phyloP scores from a whole-genome alignment of 2,113 vertebrate species.

The Macrotus californicus region DNA sequence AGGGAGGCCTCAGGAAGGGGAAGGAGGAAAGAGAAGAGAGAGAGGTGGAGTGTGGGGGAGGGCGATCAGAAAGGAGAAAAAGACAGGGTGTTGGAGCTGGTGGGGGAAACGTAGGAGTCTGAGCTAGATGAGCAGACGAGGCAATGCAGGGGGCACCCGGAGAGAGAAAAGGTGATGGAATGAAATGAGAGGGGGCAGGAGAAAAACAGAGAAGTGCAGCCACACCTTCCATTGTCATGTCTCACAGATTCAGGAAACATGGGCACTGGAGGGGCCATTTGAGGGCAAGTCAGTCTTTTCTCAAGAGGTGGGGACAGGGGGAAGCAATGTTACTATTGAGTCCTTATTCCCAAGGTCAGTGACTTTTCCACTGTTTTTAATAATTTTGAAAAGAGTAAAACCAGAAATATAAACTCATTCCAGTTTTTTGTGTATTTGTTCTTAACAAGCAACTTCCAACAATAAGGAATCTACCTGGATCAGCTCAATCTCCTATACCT shows the following conservation, averaged over 20 bases:
- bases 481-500: background rate
- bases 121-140: background rate
- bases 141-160: fast-evolving
- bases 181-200: fast-evolving
- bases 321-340: fast-evolving
- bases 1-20: constrained; percentile 29
- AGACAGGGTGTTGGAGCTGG: background rate
- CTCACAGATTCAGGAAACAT: background rate
- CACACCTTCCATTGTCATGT: background rate
- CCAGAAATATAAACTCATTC: background rate
- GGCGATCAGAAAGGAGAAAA: background rate
- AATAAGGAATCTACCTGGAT: background rate
- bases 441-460: background rate
- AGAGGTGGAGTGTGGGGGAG: constrained; percentile 28
- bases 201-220: background rate
- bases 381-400: background rate
- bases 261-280: fast-evolving
- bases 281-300: background rate
- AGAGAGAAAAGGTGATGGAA: fast-evolving
- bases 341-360: background rate
- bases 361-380: background rate
- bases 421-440: background rate
- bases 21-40: background rate
- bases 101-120: background rate
- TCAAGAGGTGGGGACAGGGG: background rate